Evolutionary conservation across 2,797 vertebrate species (phyloP).

Genomic region (Myotis myotis): DNA sequence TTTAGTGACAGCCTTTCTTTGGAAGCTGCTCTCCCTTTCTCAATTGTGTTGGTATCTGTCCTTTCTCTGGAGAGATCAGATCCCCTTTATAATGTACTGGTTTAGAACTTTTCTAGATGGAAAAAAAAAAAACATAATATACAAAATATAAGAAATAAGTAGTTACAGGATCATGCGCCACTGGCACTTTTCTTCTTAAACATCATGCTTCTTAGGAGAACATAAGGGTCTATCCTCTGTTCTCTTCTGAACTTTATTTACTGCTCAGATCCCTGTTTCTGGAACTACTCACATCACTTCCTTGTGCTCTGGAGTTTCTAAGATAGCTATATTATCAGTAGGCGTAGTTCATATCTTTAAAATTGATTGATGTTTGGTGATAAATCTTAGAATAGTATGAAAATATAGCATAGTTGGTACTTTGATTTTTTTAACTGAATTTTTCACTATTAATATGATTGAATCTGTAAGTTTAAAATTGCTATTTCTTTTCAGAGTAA

Average conservation of each 20-base stretch:
- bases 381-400: background rate
- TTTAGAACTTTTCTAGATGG: too few relatives aligned
- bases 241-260: constrained; percentile 26
- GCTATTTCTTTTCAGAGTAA: background rate
- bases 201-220: background rate
- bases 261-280: background rate
- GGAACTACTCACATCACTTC: background rate
- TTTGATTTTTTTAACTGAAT: background rate
- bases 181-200: background rate
- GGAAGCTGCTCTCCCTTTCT: too few relatives aligned
- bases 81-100: too few relatives aligned
- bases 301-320: background rate
- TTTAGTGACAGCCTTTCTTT: too few relatives aligned
- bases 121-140: too few relatives aligned
- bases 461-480: constrained; percentile 25
- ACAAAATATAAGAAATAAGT: background rate
- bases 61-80: too few relatives aligned
- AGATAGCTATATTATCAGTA: background rate
- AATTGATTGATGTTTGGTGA: background rate
- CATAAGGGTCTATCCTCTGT: background rate
- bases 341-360: background rate
- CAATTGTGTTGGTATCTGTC: too few relatives aligned
- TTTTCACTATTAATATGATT: background rate
- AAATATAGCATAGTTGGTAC: background rate
- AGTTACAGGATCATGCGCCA: background rate